Evolutionary conservation across 2,113 vertebrate genomes (phyloP).

Genomic region (Rallus limicola): DNA sequence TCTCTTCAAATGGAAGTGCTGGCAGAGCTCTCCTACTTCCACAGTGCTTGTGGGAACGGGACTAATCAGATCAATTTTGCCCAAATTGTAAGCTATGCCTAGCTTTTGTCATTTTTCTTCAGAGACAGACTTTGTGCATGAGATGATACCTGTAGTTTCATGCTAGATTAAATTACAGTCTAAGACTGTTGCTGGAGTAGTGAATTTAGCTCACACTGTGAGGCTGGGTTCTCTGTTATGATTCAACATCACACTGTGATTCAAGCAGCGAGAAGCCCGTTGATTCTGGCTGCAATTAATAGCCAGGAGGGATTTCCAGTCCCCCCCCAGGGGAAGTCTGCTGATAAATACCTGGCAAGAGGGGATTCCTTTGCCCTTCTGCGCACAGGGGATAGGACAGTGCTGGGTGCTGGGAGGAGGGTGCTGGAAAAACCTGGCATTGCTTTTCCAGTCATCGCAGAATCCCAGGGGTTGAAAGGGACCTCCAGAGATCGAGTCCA

Average conservation of each 20-base stretch:
- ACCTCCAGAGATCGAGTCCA: no score
- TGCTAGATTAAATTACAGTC: slow-evolving; percentile 13
- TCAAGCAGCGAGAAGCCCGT: not conserved
- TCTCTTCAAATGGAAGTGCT: slow-evolving; percentile 29
- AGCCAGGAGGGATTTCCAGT: not conserved
- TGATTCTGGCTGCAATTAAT: not conserved
- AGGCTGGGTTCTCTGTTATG: not conserved
- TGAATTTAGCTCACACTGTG: not conserved
- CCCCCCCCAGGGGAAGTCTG: not conserved
- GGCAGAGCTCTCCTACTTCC: not conserved
- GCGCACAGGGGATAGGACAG: not conserved
- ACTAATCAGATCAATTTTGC: slow-evolving; percentile 15
- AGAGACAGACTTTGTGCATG: not conserved
- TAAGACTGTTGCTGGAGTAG: not conserved
- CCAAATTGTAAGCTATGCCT: not conserved
- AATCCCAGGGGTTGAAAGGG: no score
- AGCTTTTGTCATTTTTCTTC: slow-evolving; percentile 25
- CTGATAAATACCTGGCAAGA: not conserved
- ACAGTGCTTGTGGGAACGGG: not conserved
- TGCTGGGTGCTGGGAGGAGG: not conserved
- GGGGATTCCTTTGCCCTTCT: not conserved
- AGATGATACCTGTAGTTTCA: slow-evolving; percentile 17
- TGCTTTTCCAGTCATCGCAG: not conserved
- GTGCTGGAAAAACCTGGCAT: not conserved
- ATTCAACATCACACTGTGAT: not conserved